These are phyloP conservation scores for Acronicta leporina DNA, from an alignment of 2,888 invertebrate genomes.

Conservation along the genomic window DNA sequence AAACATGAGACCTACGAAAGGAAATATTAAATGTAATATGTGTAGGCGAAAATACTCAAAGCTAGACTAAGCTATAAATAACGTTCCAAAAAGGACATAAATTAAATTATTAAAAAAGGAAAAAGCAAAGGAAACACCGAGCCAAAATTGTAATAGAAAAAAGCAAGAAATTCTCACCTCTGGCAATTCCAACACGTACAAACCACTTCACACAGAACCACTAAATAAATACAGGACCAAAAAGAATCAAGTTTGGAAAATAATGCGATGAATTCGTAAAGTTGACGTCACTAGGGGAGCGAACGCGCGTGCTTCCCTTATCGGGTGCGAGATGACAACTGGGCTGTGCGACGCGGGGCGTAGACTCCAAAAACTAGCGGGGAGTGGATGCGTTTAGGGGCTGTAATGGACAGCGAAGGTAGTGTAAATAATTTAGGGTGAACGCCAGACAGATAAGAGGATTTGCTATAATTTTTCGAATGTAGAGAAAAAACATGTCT, in stretches of 20 bases:
- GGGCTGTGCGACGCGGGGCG: conserved; percentile 62
- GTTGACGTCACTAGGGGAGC: conserved; percentile 43
- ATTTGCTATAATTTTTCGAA: conserved; percentile 58
- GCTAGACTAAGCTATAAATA: neutral
- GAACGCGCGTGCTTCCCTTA: conserved; percentile 52
- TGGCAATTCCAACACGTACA: conserved; percentile 33
- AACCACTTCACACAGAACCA: conserved; percentile 53
- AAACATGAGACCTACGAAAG: neutral
- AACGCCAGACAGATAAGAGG: conserved; percentile 58
- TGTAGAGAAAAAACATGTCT: conserved; percentile 33
- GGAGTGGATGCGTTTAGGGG: conserved; percentile 59
- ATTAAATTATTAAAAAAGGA: neutral
- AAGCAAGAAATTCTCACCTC: conserved; percentile 36
- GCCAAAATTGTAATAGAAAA: neutral
- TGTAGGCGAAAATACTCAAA: neutral
- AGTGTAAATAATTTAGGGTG: conserved; percentile 61
- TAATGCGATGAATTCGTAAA: conserved; percentile 48
- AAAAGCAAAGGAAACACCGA: neutral
- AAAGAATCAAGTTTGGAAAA: conserved; percentile 33
- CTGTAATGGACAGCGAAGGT: conserved; percentile 57
- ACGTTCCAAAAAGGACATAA: neutral
- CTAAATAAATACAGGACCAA: conserved; percentile 37
- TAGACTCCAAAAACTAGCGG: conserved; percentile 62
- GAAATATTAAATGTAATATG: neutral
- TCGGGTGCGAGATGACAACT: conserved; percentile 57